Evolutionary conservation across 2,113 vertebrate genomes (phyloP), one percentile per base, ranked within the genome.

Genomic region (Tonatia bakeri): DNA sequence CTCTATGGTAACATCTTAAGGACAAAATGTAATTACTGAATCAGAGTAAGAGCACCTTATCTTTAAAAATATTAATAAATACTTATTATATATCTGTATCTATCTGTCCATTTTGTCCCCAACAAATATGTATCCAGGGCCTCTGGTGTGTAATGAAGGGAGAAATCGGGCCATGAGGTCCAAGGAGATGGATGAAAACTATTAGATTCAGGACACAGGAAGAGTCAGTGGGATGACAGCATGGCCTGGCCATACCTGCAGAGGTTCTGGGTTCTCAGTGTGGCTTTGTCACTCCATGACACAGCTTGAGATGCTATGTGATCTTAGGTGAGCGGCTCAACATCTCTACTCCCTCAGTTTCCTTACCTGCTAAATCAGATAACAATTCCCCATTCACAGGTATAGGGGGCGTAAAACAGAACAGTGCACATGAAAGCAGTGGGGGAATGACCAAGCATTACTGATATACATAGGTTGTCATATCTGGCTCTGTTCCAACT

Each of bases 331-430:
- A 91, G 22, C n/a, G 33, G 4, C 36, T 94, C 93, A 31, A 36
- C 4, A 14, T 5, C 40, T 45, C 3, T 43, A 8, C 65, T 82
- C 59, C 56, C 38, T 47, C 14, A 8, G 15, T 38, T 86, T 47
- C n/a, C 54, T 89, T 31, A 52, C n/a, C 65, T 92, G 50, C 47
- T 84, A 3, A 81, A 14, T 87, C 76, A 70, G 61, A 73, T 61
- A 28, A 36, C 40, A 65, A 19, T 17, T 11, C 19, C 19, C 17
- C 28, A 28, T 43, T 85, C 24, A 36, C 59, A 95, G 64, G 28
- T 97, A 36, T 76, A 92, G 93, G 87, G 87, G 70, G 4, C 10
- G n/a, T 72, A 89, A 96, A 96, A 89, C 93, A 56, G 91, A 93
- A 26, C 11, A 33, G 4, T 14, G 15, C 33, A 26, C 19, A 28